Evolutionary conservation across 1,140 invertebrate genomes (phyloP).

Genomic region (Chymomyza costata): DNA sequence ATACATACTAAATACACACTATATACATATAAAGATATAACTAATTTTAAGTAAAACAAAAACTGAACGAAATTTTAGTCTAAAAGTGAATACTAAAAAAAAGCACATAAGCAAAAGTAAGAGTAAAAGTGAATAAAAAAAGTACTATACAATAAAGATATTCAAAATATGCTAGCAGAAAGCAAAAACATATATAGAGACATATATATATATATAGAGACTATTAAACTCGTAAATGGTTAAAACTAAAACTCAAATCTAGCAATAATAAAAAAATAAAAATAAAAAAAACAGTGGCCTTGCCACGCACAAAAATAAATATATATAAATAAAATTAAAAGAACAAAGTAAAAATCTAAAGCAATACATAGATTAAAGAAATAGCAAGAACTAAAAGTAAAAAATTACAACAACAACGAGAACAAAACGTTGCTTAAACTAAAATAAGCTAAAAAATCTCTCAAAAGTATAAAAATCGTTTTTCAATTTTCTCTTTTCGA

Average conservation of each 20-base stretch:
- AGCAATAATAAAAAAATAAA: not conserved
- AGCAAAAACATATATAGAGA: slow-evolving; percentile 35
- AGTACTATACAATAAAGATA: slow-evolving; percentile 63
- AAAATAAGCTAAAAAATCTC: no score
- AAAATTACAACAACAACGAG: no score
- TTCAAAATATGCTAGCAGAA: slow-evolving; percentile 67
- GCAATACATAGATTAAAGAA: slow-evolving; percentile 60
- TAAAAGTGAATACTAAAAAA: slow-evolving; percentile 31
- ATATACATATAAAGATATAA: slow-evolving; percentile 30
- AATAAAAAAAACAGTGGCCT: not conserved
- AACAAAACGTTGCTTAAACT: no score
- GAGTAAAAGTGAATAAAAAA: slow-evolving; percentile 3
- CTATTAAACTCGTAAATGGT: no score
- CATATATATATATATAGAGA: slow-evolving; percentile 38
- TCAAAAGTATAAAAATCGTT: no score
- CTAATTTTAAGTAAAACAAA: slow-evolving; percentile 45
- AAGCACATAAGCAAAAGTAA: slow-evolving; percentile 11
- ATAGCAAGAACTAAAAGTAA: slow-evolving; percentile 17
- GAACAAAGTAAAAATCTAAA: slow-evolving; percentile 48
- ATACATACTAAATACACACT: slow-evolving; percentile 26
- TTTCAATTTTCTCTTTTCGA: no score
- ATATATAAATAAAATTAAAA: slow-evolving; percentile 22
- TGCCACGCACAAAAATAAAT: slow-evolving; percentile 24
- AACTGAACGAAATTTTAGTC: slow-evolving; percentile 68
- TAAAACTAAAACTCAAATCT: slow-evolving; percentile 17